These are phyloP conservation scores for Drepana falcataria DNA, from an alignment of 2,888 invertebrate species.

Conservation along the genomic window DNA sequence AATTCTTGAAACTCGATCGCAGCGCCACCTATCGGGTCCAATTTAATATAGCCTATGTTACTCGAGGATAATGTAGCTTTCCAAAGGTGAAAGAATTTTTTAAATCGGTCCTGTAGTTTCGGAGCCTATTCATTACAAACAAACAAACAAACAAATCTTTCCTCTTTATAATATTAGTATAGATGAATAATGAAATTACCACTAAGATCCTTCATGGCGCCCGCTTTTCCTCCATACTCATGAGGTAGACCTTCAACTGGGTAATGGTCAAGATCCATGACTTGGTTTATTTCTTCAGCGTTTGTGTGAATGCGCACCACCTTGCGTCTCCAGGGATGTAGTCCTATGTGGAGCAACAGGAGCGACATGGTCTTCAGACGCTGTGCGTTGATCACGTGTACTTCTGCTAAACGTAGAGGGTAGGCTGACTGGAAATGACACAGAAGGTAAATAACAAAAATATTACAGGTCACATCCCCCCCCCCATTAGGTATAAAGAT, in stretches of 20 bases:
- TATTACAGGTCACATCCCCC: too few relatives aligned
- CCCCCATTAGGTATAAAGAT: too few relatives aligned
- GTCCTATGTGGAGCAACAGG: conserved; percentile 70
- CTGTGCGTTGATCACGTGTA: conserved; percentile 87
- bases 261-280: conserved; percentile 78
- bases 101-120: too few relatives aligned
- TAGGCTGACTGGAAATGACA: conserved; percentile 83
- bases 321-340: conserved; percentile 67
- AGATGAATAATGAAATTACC: conserved; percentile 69
- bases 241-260: conserved; percentile 86
- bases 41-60: too few relatives aligned
- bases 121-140: too few relatives aligned
- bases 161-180: too few relatives aligned
- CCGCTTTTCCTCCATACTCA: conserved; percentile 90
- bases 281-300: conserved; percentile 49
- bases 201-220: conserved; percentile 84
- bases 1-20: too few relatives aligned
- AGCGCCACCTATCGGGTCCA: too few relatives aligned
- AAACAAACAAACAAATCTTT: too few relatives aligned
- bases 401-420: conserved; percentile 88
- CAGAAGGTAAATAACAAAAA: too few relatives aligned
- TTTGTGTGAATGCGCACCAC: conserved; percentile 53
- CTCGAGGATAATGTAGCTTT: too few relatives aligned
- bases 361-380: conserved; percentile 84
- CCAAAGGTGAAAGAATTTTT: too few relatives aligned